These are phyloP conservation scores for Malachius bipustulatus DNA, from an alignment of 2,888 invertebrate genomes.

Conservation along the genomic window DNA sequence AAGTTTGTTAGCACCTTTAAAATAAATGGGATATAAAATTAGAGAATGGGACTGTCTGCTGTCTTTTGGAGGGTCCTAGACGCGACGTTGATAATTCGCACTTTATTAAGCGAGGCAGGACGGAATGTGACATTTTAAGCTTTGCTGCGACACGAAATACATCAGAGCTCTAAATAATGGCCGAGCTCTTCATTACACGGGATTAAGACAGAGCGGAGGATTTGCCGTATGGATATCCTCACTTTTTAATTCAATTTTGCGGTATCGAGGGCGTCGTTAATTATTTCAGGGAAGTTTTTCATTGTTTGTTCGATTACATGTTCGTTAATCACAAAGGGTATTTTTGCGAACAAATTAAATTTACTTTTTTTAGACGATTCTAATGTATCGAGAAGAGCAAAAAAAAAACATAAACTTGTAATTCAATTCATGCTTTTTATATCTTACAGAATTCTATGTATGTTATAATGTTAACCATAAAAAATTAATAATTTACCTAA, in stretches of 20 bases:
- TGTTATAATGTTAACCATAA: too few relatives aligned
- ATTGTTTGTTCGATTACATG: too few relatives aligned
- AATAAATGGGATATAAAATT: neutral
- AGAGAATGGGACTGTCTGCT: neutral
- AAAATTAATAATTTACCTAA: too few relatives aligned
- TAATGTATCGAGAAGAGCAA: too few relatives aligned
- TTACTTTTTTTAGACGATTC: too few relatives aligned
- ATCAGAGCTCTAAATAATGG: conserved; percentile 2
- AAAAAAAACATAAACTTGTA: too few relatives aligned
- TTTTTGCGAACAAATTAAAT: too few relatives aligned
- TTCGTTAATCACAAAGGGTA: too few relatives aligned
- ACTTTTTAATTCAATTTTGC: neutral
- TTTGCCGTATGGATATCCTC: conserved; percentile 1
- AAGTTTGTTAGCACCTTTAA: neutral
- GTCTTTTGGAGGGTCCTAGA: neutral
- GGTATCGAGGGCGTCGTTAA: too few relatives aligned
- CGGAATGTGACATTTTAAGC: conserved; percentile 2
- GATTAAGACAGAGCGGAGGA: conserved; percentile 1
- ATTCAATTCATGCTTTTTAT: too few relatives aligned
- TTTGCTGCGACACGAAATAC: conserved; percentile 3
- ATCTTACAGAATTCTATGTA: too few relatives aligned
- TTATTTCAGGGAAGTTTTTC: too few relatives aligned
- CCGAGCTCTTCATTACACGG: conserved; percentile 1
- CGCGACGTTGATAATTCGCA: neutral
- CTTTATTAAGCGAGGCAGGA: conserved; percentile 3